Percentiles rank a stretch among this genome's conserved stretches.
These are phyloP conservation scores for Andricus grossulariae DNA, from an alignment of 1,140 invertebrate genomes.

Conservation along the genomic window DNA sequence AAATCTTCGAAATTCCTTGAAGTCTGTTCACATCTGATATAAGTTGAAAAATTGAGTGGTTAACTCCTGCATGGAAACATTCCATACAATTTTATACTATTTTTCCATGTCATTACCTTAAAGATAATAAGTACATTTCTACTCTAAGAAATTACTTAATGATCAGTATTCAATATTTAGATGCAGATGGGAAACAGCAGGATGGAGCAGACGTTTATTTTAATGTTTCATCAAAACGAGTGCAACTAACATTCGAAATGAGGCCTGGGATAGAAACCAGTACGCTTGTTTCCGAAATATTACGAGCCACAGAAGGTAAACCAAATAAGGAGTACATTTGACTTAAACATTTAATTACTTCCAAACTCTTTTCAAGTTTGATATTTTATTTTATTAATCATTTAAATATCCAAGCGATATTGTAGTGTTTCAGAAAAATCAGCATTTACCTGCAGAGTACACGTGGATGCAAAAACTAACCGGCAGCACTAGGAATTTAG, in stretches of 20 bases:
- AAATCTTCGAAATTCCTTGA: too few relatives aligned
- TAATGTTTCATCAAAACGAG: constrained; percentile 78
- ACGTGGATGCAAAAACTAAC: constrained; percentile 69
- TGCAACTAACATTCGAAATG: constrained; percentile 80
- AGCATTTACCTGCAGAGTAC: constrained; percentile 65
- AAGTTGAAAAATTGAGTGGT: too few relatives aligned
- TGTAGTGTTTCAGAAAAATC: constrained; percentile 72
- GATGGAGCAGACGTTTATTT: constrained; percentile 78
- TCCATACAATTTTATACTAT: not conserved
- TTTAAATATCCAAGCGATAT: constrained; percentile 51
- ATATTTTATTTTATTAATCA: constrained; percentile 59
- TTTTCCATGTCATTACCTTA: not conserved
- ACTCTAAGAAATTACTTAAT: not conserved
- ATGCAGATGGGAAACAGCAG: constrained; percentile 75
- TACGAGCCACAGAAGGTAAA: constrained; percentile 70
- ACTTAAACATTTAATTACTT: too few relatives aligned
- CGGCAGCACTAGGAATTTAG: constrained; percentile 59
- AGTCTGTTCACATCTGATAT: too few relatives aligned
- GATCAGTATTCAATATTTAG: constrained; percentile 58
- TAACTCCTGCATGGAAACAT: too few relatives aligned
- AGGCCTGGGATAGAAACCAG: constrained; percentile 79
- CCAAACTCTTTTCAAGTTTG: too few relatives aligned
- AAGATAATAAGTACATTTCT: not conserved
- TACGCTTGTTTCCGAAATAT: constrained; percentile 78
- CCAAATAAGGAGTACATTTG: not conserved